Base-by-base conservation (phyloP, 2,113 vertebrate species). In the Amazona vittata region DNA sequence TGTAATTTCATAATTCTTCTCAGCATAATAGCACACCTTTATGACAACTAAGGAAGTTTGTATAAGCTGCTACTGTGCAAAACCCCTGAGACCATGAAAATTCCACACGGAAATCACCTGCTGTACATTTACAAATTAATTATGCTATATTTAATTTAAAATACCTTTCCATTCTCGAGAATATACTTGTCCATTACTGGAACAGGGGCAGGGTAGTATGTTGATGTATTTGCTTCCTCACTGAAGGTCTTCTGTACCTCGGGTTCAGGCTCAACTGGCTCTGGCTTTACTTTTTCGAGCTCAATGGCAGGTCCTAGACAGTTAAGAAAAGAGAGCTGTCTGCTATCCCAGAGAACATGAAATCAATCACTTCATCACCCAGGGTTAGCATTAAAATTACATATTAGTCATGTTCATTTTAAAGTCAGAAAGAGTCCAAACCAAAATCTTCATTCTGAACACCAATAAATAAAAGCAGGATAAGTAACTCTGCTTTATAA, bases 111-210 rank as follows among this genome's bases (percentile, higher is more conserved):
- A 92, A 91, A 93, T 19, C 65, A 93, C 59, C 75, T 75, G 73
- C 81, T 35, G 83, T 62, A 93, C 90, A 97, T 78, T 87, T 46
- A 69, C 28, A 91, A 82, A 87, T 18, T 37, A 94, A 37, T 96
- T 93, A 97, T 90, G 84, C 93, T 90, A 81, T 77, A 96, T 94
- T 96, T 94, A 96, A 95, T 94, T 91, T 86, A 82, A 98, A 98
- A 97, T 98, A 98, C 98, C 98, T 98, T 98, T 98, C 98, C 98
- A 97, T 98, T 98, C 97, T 98, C 98, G 96, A 98, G 98, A 97
- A 98, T 98, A 96, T 98, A 98, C 97, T 98, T 98, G 97, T 98
- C 98, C 98, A 98, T 98, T 97, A 98, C 98, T 93, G 98, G 98
- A 92, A 98, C 97, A 95, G 98, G 97, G 96, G 98, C 97, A 44